Base-by-base conservation (phyloP, 2,888 invertebrate species). In the Heteromurus nitidus region DNA sequence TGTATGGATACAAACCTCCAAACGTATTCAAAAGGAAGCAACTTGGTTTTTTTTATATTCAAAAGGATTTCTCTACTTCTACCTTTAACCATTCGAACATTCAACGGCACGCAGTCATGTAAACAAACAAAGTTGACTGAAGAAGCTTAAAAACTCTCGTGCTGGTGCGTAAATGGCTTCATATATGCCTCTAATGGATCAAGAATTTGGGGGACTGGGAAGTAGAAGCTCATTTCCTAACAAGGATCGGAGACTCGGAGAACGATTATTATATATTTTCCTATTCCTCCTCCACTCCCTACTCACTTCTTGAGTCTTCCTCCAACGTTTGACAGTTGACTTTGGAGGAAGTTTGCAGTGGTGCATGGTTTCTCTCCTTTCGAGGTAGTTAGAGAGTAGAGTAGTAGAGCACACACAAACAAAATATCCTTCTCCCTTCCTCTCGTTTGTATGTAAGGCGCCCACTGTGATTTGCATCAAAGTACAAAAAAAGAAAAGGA, bases 151-250 rank as follows among this genome's bases (percentile, higher is more conserved):
- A 36, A 36, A 36, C 36, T 24, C 31, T 13, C 26, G 16, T 31
- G 7, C 13, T 16, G 9, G 16, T 30, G 65, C 18, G 36, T 22
- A 11, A 44, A 62, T 1, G 36, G 31, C 3, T 26, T 26, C 9
- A 26, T 13, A n/a, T 13, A 36, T 9, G 26, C 26, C 26, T 58
- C 26, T 18, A 1, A 22, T 9, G 55, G 22, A 13, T 55, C 22
- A 13, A 18, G 2, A 20, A 3, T 55, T 55, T n/a, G 2, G 18
- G 18, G 13, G 9, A n/a, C 64, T 18, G 31, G 36, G 20, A 64
- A 44, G 42, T n/a, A 24, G 30, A 62, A 75, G 60, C 55, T 65
- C 53, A 75, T 75, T 75, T 75, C 53, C 74, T 75, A 75, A 64
- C 74, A 64, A 62, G 74, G 53, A 50, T 64, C 64, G n/a, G n/a